These are phyloP conservation scores for Notamacropus eugenii DNA, from an alignment of 2,797 vertebrate species.

Conservation along the genomic window DNA sequence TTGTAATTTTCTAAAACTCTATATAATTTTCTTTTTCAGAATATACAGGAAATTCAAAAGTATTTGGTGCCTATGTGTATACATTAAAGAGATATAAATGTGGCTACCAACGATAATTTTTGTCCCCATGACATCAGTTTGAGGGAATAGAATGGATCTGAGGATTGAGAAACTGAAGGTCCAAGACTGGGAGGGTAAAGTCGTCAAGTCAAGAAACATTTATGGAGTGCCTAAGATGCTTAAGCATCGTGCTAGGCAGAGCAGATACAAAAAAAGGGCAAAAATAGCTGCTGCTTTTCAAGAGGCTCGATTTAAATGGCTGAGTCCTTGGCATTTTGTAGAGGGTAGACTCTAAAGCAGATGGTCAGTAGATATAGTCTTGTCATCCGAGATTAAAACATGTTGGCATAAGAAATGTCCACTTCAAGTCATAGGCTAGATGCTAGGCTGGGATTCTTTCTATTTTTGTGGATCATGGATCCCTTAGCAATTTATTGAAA, in stretches of 20 bases:
- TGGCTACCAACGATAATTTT: background rate
- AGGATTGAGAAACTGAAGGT: background rate
- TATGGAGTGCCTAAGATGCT: background rate
- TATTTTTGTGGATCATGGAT: background rate
- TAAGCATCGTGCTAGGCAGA: background rate
- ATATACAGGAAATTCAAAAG: background rate
- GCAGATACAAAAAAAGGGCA: background rate
- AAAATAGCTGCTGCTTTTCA: background rate
- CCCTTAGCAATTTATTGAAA: background rate
- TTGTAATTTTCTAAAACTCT: background rate
- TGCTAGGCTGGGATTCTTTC: background rate
- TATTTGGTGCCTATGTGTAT: background rate
- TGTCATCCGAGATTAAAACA: background rate
- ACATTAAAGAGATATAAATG: background rate
- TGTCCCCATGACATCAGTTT: background rate
- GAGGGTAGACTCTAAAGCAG: background rate
- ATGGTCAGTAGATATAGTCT: background rate
- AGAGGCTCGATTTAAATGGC: background rate
- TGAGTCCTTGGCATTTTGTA: background rate
- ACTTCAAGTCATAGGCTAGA: background rate
- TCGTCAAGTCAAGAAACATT: background rate
- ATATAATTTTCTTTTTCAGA: background rate
- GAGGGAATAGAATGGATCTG: background rate
- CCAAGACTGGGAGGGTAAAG: background rate
- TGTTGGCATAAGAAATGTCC: background rate